A percentile compares a stretch with the other conserved stretches of the same genome.
Conservation (phyloP, 2,888 invertebrate species). For the Pediacus dermestoides region DNA sequence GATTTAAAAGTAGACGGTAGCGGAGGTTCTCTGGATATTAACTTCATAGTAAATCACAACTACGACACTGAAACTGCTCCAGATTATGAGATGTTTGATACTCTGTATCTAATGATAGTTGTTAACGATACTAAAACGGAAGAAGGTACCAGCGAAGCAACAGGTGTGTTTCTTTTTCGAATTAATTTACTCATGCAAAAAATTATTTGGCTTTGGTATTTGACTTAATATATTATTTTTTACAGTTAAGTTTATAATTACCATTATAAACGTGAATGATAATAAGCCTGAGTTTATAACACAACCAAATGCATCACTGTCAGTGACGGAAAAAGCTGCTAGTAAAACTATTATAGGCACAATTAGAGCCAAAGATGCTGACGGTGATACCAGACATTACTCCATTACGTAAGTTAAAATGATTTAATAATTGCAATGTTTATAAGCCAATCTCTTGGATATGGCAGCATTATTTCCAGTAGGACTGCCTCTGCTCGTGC, state of each 20-base stretch:
- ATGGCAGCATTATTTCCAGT: no score
- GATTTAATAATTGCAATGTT: no score
- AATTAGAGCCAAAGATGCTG: constrained; percentile 59
- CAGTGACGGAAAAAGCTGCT: constrained; percentile 55
- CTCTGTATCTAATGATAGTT: constrained; percentile 26
- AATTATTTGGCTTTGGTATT: not conserved
- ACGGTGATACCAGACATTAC: constrained; percentile 58
- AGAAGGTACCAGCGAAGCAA: constrained; percentile 50
- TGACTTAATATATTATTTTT: constrained; percentile 21
- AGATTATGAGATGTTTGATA: constrained; percentile 37
- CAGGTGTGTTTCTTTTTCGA: constrained; percentile 46
- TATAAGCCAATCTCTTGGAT: no score
- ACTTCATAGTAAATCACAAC: constrained; percentile 22
- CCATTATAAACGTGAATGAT: constrained; percentile 63
- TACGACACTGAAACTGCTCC: constrained; percentile 26
- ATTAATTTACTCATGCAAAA: constrained; percentile 3
- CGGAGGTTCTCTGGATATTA: no score
- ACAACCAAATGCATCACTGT: constrained; percentile 47
- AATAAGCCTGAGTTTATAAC: constrained; percentile 57
- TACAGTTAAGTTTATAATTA: constrained; percentile 57
- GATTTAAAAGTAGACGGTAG: no score
- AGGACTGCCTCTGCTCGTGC: no score
- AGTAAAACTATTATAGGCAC: constrained; percentile 54
- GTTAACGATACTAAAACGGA: constrained; percentile 35
- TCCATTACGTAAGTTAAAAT: no score